phyloP scores from a whole-genome alignment of 92 coral and sea anemone species.

The Epizoanthus fatuus region DNA sequence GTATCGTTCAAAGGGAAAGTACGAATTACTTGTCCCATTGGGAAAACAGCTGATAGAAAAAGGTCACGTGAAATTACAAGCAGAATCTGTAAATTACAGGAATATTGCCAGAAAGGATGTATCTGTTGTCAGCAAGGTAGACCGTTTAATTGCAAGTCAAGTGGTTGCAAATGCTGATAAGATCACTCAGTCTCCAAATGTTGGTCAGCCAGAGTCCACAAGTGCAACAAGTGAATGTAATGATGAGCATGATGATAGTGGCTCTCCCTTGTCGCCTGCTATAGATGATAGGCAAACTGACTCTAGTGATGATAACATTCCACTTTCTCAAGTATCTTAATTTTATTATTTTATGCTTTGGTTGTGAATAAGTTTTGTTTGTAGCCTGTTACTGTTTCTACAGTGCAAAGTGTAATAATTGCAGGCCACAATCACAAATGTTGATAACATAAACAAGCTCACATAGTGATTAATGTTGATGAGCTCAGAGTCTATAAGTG shows the following conservation, averaged over 20 bases:
- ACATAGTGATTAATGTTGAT: too few relatives aligned
- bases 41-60: constrained; percentile 59
- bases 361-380: background rate
- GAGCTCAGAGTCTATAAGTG: too few relatives aligned
- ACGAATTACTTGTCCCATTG: constrained; percentile 59
- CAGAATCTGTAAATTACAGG: constrained; percentile 60
- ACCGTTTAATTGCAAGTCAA: constrained; percentile 4
- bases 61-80: constrained; percentile 59
- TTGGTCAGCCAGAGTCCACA: constrained; percentile 2
- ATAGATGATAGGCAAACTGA: background rate
- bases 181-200: background rate
- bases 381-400: background rate
- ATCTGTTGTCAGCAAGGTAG: constrained; percentile 6
- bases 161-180: background rate
- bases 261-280: constrained; percentile 4
- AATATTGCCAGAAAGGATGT: constrained; percentile 58
- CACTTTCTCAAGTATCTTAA: background rate
- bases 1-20: constrained; percentile 65
- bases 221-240: constrained; percentile 1
- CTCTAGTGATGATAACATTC: constrained; percentile 5
- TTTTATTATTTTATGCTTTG: constrained; percentile 3
- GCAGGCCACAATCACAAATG: constrained; percentile 7
- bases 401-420: constrained; percentile 4
- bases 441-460: too few relatives aligned
- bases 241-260: background rate